Evolutionary conservation across 2,888 invertebrate species (phyloP).

Genomic region (Amphiduros pacificus): DNA sequence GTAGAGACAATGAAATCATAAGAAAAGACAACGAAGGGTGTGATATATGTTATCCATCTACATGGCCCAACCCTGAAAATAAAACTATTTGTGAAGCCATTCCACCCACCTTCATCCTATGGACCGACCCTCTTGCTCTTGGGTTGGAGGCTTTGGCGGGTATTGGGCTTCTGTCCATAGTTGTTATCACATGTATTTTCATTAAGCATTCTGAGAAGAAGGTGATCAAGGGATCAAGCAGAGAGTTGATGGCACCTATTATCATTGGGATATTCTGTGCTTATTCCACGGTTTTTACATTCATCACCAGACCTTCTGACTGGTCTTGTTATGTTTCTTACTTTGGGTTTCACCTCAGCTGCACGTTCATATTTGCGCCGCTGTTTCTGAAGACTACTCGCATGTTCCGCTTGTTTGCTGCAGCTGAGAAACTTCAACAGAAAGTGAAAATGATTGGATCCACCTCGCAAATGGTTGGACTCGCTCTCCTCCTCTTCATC

Average conservation of each 20-base stretch:
- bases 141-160: slow-evolving; percentile 1
- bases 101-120: background rate
- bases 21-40: background rate
- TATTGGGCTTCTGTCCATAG: background rate
- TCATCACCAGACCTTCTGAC: background rate
- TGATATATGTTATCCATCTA: background rate
- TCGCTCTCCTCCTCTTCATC: background rate
- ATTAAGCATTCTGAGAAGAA: background rate
- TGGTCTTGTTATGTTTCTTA: background rate
- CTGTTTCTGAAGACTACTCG: background rate
- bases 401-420: background rate
- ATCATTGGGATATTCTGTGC: background rate
- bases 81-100: background rate
- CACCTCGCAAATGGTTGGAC: background rate
- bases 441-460: background rate
- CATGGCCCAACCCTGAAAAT: background rate
- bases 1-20: slow-evolving; percentile 27
- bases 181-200: slow-evolving; percentile 1
- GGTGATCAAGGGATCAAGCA: background rate
- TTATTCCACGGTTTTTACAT: background rate
- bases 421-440: background rate
- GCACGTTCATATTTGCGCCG: slow-evolving; percentile 1
- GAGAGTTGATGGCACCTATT: background rate
- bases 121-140: background rate
- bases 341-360: background rate